Evolutionary conservation across 2,888 invertebrate genomes (phyloP), one percentile per base, ranked within the genome.

Genomic region (Limnephilus marmoratus): DNA sequence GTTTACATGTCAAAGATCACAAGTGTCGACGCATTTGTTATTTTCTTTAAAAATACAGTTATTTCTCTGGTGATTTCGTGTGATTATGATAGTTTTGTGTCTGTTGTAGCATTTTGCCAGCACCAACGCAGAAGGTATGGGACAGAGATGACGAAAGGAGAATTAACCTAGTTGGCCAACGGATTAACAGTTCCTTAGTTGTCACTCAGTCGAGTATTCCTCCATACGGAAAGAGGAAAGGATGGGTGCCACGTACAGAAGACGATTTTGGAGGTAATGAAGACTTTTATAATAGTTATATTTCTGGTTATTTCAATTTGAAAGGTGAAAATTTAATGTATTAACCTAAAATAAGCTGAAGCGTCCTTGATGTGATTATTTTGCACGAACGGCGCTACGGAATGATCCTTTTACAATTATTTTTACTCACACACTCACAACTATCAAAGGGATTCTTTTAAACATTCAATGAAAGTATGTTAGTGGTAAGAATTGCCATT

Each of bases 151-250:
- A 99, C 95, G 98, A 99, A 94, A 96, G 96, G 93, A 96, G 96
- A 93, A 96, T 95, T 93, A 95, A 95, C 91, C 95, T 95, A 93
- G 94, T 95, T 29, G 96, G 96, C 0, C 96, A 97, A 94, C 96
- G 97, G 93, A 96, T 96, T 24, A 95, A 96, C 13, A 96, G 97
- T 91, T 97, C 97, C 0, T 95, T 98, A 90, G 98, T 98, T 18
- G 97, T 98, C 90, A 98, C 98, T 11, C 97, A 98, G 94, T 97
- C 97, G 31, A 98, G 98, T 94, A 97, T 98, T 7, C 99, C 99
- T 0, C 99, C 99, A 0, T 99, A 99, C 96, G 99, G 99, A 0
- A 98, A 99, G 94, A 97, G 99, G 94, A 97, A 98, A 95, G 99
- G 98, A 94, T 99, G 99, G 99, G 97, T 99, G 13, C 99, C 99